Conservation (phyloP, 2,797 vertebrate genomes). For the Danionella dracula region DNA sequence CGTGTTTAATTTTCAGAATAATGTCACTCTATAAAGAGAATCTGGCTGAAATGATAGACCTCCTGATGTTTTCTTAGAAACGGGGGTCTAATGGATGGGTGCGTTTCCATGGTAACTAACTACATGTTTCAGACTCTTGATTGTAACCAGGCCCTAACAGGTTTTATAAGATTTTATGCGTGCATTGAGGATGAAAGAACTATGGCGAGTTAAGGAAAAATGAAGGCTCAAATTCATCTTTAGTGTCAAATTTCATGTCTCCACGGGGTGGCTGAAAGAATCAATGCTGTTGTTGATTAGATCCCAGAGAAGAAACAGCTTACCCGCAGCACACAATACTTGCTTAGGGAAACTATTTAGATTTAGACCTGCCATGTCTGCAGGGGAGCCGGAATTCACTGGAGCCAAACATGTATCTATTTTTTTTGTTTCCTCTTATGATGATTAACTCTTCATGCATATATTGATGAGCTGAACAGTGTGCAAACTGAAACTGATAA, state of each 20-base stretch:
- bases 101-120: slow-evolving; percentile 29
- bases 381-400: neutral
- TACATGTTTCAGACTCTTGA: neutral
- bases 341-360: slow-evolving; percentile 20
- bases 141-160: slow-evolving; percentile 7
- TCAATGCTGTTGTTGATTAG: slow-evolving; percentile 38
- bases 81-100: neutral
- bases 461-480: slow-evolving; percentile 6
- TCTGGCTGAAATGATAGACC: slow-evolving; percentile 6
- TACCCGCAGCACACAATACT: slow-evolving; percentile 31
- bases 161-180: slow-evolving; percentile 23
- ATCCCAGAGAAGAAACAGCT: slow-evolving; percentile 32
- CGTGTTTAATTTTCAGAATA: slow-evolving; percentile 1
- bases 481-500: slow-evolving; percentile 16
- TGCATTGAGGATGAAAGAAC: neutral
- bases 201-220: neutral
- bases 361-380: slow-evolving; percentile 10
- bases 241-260: neutral
- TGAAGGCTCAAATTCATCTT: neutral
- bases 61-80: slow-evolving; percentile 24
- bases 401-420: neutral
- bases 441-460: slow-evolving; percentile 18
- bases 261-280: slow-evolving; percentile 31
- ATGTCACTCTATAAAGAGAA: slow-evolving; percentile 8
- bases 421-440: no score